phyloP scores from a whole-genome alignment of 2,888 invertebrate genomes.

The Drosophila acutilabella region DNA sequence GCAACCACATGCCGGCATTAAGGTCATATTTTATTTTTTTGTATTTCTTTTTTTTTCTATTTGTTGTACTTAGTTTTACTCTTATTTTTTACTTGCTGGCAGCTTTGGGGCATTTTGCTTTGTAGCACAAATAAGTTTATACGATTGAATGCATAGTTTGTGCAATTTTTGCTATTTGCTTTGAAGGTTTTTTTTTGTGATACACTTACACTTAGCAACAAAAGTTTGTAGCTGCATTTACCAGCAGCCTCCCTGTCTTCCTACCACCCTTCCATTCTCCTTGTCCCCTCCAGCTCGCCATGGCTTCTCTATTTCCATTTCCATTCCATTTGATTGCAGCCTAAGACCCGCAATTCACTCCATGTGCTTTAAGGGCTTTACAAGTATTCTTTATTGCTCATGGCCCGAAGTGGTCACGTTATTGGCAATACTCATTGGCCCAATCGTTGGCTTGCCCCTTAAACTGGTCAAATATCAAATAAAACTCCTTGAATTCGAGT shows the following conservation, averaged over 20 bases:
- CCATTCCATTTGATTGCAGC: conserved; percentile 53
- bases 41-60: not conserved
- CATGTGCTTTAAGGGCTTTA: conserved; percentile 46
- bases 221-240: conserved; percentile 52
- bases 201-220: conserved; percentile 49
- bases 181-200: conserved; percentile 26
- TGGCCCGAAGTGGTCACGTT: conserved; percentile 42
- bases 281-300: not conserved
- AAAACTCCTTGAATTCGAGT: not conserved
- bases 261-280: not conserved
- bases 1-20: conserved; percentile 21
- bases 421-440: conserved; percentile 33
- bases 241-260: not conserved
- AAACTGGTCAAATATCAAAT: not conserved
- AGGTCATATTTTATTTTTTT: conserved; percentile 14
- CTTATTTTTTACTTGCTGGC: conserved; percentile 1
- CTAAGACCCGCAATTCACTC: conserved; percentile 36
- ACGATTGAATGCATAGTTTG: conserved; percentile 16
- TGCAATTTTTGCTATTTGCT: not conserved
- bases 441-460: not conserved
- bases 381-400: conserved; percentile 59
- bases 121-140: conserved; percentile 39
- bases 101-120: conserved; percentile 30
- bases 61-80: not conserved
- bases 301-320: not conserved